phyloP scores from a whole-genome alignment of 2,888 invertebrate species.

The Quadroppia sp. region DNA sequence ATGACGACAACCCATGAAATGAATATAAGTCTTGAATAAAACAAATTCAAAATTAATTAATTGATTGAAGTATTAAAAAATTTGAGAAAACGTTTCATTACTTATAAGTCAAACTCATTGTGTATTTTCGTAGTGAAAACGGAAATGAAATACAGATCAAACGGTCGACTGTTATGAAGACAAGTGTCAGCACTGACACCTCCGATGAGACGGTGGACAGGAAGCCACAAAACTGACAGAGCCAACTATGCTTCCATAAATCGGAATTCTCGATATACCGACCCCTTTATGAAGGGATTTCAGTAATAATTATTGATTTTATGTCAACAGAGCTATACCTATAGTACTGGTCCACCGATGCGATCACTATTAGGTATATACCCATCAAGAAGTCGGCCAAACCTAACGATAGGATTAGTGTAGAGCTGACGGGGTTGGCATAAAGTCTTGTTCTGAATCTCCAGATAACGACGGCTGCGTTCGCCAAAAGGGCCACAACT shows the following conservation, averaged over 20 bases:
- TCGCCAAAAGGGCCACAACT: constrained; percentile 49
- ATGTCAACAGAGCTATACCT: constrained; percentile 24
- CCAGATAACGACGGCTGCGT: constrained; percentile 50
- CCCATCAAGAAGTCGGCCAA: constrained; percentile 51
- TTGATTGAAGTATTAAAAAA: background rate
- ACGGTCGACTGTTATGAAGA: constrained; percentile 54
- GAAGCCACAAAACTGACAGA: constrained; percentile 49
- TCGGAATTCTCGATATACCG: constrained; percentile 50
- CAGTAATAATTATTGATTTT: background rate
- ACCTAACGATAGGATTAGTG: constrained; percentile 51
- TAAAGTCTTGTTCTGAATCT: constrained; percentile 48
- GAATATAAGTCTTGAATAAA: constrained; percentile 44
- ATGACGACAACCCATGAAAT: constrained; percentile 50
- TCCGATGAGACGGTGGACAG: constrained; percentile 53
- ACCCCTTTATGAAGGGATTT: constrained; percentile 46
- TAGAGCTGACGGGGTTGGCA: constrained; percentile 50
- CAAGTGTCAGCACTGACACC: constrained; percentile 54
- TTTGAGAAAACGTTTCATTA: background rate
- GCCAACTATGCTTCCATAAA: constrained; percentile 48
- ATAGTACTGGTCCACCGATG: constrained; percentile 50
- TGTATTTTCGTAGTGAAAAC: constrained; percentile 49
- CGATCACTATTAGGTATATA: constrained; percentile 50
- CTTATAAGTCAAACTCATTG: constrained; percentile 47
- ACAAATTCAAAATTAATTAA: background rate
- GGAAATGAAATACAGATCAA: constrained; percentile 54